Conservation (phyloP, 2,888 invertebrate genomes). For the Oligia strigilis region DNA sequence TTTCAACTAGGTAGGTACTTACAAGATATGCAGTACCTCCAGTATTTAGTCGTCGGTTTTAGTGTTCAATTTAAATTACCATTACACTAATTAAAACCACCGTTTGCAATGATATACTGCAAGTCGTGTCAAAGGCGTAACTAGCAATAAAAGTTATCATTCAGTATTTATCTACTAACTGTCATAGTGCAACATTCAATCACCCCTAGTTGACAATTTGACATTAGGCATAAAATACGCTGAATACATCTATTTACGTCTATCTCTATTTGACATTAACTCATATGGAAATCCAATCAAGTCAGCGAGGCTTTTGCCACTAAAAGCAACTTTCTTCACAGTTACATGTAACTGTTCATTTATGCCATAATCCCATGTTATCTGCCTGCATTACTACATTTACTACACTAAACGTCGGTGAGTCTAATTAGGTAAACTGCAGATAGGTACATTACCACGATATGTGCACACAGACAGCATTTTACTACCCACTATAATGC, state of each 20-base stretch:
- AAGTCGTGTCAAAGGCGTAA: constrained; percentile 11
- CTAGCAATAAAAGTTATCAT: constrained; percentile 23
- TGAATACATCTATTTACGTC: constrained; percentile 20
- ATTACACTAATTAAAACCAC: constrained; percentile 8
- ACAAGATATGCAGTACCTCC: neutral
- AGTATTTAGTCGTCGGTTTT: neutral
- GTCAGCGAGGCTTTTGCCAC: constrained; percentile 49
- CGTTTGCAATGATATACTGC: neutral
- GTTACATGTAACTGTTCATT: constrained; percentile 67
- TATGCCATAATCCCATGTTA: constrained; percentile 64
- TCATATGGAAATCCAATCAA: constrained; percentile 63
- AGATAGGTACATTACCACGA: constrained; percentile 62
- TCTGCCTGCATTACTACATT: constrained; percentile 50
- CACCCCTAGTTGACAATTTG: constrained; percentile 20
- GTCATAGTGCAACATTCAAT: constrained; percentile 26
- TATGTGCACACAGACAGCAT: constrained; percentile 54
- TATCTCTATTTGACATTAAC: constrained; percentile 43
- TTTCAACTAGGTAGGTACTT: neutral
- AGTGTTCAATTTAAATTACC: constrained; percentile 7
- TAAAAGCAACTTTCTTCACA: constrained; percentile 66
- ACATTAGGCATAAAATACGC: constrained; percentile 25
- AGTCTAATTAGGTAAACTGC: constrained; percentile 66
- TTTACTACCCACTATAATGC: constrained; percentile 55
- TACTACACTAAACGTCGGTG: constrained; percentile 58
- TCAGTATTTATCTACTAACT: neutral